phyloP scores from a whole-genome alignment of 2,888 invertebrate species.

The Heliconius ethilla region DNA sequence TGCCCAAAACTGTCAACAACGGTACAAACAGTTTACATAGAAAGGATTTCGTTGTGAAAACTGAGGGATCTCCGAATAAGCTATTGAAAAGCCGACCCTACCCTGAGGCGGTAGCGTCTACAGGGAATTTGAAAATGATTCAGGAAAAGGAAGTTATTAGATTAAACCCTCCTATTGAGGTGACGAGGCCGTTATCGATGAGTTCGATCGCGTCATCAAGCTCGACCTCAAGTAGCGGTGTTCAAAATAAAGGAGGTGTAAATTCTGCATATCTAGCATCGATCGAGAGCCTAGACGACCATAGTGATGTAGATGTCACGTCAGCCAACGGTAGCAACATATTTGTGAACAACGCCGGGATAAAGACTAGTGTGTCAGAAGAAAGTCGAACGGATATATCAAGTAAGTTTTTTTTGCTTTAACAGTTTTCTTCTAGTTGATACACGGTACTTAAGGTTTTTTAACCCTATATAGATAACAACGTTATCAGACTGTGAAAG shows the following conservation, averaged over 20 bases:
- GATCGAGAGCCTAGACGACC: constrained; percentile 92
- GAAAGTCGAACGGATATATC: constrained; percentile 63
- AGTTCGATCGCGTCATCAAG: constrained; percentile 90
- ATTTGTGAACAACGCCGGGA: constrained; percentile 71
- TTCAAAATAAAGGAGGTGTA: constrained; percentile 84
- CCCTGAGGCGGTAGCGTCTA: constrained; percentile 71
- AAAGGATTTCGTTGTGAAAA: constrained; percentile 63
- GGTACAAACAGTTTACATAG: constrained; percentile 72
- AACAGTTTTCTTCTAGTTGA: neutral
- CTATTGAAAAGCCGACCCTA: constrained; percentile 66
- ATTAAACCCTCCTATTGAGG: constrained; percentile 80
- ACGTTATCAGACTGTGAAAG: neutral
- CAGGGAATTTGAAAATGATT: constrained; percentile 69
- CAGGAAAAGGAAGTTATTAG: constrained; percentile 74
- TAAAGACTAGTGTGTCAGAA: constrained; percentile 63
- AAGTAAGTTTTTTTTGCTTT: constrained; percentile 59
- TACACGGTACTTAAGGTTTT: neutral
- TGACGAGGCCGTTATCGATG: constrained; percentile 86
- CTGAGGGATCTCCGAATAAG: constrained; percentile 61
- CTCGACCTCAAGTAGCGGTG: constrained; percentile 84
- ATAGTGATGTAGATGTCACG: constrained; percentile 86
- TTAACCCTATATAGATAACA: neutral
- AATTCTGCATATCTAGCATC: constrained; percentile 92
- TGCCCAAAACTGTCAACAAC: constrained; percentile 57
- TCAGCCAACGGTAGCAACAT: constrained; percentile 75